Base-by-base conservation (phyloP, 2,888 invertebrate genomes). In the Mythimna loreyi region DNA sequence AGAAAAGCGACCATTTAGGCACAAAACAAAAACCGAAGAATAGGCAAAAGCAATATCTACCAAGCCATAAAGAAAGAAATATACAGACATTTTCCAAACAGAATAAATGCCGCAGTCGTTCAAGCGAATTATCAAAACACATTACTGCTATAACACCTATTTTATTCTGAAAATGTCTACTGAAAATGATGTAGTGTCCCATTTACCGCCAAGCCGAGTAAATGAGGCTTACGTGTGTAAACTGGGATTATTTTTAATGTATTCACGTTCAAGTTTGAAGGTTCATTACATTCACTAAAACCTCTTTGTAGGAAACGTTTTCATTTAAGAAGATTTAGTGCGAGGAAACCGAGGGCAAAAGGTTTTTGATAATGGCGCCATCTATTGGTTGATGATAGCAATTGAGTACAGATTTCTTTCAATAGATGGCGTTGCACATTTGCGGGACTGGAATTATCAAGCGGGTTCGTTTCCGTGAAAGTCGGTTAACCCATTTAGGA, bases 231-330 rank as follows among this genome's bases (percentile, higher is more conserved):
- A 75, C 70, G 65, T 80, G 72, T 83, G 78, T 76, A 81, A 83
- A 72, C 62, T 58, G 67, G 78, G 74, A 81, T 83, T 83, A 81
- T 80, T 80, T 83, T 80, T 79, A 83, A 83, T 78, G 72, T 81
- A 74, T 79, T 81, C 81, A 69, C 72, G 76, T 81, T 74, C 72
- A 63, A 45, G 40, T 67, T 80, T 78, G 80, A 82, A 69, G 72
- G 81, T 69, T 77, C 72, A 79, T 77, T 82, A 79, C 55, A 58
- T 47, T 64, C 33, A 74, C 59, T 77, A 66, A 77, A 75, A 81
- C 65, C 75, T 72, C 59, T 71, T 71, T 66, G 62, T 59, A 62
- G 58, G 23, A 62, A 64, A 69, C 59, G 60, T 59, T 69, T 71
- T 61, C 73, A 68, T 62, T 65, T 67, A 19, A 28, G 30, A 67